Conservation (phyloP, 2,113 vertebrate species). For the Acanthochromis polyacanthus region DNA sequence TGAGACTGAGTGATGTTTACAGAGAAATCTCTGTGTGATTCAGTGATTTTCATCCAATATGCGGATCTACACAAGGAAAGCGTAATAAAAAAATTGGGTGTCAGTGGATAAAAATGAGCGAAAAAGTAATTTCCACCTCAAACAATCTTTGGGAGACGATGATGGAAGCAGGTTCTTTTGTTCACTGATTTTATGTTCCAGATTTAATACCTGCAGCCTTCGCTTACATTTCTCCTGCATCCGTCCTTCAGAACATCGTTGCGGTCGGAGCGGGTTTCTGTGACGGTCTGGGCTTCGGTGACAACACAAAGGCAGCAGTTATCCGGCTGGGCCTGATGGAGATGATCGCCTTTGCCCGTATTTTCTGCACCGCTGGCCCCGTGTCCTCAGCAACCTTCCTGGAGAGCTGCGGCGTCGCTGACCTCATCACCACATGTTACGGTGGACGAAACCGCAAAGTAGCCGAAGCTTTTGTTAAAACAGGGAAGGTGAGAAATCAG, state of each 20-base stretch:
- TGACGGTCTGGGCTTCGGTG: constrained; percentile 93
- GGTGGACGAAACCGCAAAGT: constrained; percentile 94
- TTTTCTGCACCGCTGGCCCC: constrained; percentile 89
- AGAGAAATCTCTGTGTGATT: no score
- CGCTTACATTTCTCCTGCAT: neutral
- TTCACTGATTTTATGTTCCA: neutral
- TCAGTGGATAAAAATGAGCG: neutral
- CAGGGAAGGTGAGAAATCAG: constrained; percentile 88
- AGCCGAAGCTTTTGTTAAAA: constrained; percentile 92
- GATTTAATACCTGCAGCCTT: neutral
- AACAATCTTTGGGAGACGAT: neutral
- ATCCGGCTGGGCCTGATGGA: constrained; percentile 98
- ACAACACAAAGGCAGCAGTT: constrained; percentile 97
- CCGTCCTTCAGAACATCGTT: constrained; percentile 90
- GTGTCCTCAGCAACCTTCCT: constrained; percentile 91
- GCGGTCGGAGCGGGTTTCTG: constrained; percentile 97
- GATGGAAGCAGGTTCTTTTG: neutral
- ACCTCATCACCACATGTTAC: constrained; percentile 98
- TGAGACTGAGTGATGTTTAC: no score
- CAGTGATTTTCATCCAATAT: no score
- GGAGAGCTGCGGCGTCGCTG: constrained; percentile 96
- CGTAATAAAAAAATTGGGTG: no score
- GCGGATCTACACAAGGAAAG: no score
- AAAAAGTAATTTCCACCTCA: neutral
- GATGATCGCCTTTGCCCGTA: constrained; percentile 93